Base-by-base conservation (phyloP, 2,797 vertebrate species). In the Halcyon smyrnensis region DNA sequence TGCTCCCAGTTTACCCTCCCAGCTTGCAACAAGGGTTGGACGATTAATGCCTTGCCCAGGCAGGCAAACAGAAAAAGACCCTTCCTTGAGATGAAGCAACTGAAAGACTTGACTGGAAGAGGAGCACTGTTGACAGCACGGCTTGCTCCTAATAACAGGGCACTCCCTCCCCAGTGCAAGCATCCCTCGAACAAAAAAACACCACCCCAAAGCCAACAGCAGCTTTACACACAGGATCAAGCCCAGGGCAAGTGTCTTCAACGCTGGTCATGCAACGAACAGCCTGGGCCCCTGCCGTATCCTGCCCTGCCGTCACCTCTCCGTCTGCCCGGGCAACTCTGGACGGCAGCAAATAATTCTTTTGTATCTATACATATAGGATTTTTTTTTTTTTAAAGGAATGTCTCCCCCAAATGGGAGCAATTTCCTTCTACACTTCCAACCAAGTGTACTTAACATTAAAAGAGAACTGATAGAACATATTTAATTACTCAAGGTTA, bases 401-500 rank as follows among this genome's bases (percentile, higher is more conserved):
- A 98, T 98, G 96, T 97, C 98, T 98, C 96, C 97, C 97, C 97
- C 98, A 98, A 98, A 98, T 97, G 98, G 98, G 98, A 98, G 97
- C 90, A 91, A 97, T 97, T 98, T 98, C 96, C 97, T 97, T 98
- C 97, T 98, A 97, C 97, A 96, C 94, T 95, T 98, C 96, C 97
- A 97, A 98, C 97, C 97, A 98, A 98, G 98, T 98, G 98, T 98
- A 98, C 97, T 98, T 98, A 98, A 98, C 95, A 77, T 98, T 98
- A 98, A 98, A 98, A 98, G 98, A 98, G 98, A 98, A 98, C 92
- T 97, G 98, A 98, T 98, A 98, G 98, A 98, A 98, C 98, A 98
- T 98, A 98, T 98, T 98, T 98, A 98, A 98, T 98, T 98, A 98
- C 98, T 98, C 98, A 98, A 98, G 98, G 98, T 98, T 98, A 98